Percentiles rank a stretch among this genome's conserved stretches.
phyloP scores from a whole-genome alignment of 2,797 vertebrate species.

The Microctenopoma stevenorrisi region DNA sequence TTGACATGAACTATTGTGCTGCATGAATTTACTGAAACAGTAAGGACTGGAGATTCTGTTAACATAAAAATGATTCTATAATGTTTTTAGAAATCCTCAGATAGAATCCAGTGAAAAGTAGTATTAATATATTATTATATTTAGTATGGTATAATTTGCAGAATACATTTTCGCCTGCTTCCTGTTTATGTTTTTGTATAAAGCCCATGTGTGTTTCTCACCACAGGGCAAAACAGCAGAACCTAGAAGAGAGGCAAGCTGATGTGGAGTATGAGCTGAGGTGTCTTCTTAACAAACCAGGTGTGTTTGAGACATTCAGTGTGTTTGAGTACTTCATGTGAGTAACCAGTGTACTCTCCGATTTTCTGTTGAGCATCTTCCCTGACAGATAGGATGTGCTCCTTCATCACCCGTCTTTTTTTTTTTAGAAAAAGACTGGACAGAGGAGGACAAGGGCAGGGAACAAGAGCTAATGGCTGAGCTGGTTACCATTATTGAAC shows the following conservation, averaged over 20 bases:
- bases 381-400: background rate
- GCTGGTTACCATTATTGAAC: constrained; percentile 95
- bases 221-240: constrained; percentile 95
- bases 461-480: constrained; percentile 96
- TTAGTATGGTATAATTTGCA: background rate
- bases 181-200: background rate
- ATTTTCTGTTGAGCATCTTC: background rate
- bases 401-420: background rate
- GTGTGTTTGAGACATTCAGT: constrained; percentile 69
- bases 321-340: background rate
- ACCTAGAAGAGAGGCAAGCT: constrained; percentile 95
- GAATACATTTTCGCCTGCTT: background rate
- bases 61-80: background rate
- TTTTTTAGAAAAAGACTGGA: constrained; percentile 95
- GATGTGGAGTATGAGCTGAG: constrained; percentile 97
- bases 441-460: constrained; percentile 90
- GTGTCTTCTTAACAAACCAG: constrained; percentile 98
- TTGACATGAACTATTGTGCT: background rate
- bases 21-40: background rate
- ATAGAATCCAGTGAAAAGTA: background rate
- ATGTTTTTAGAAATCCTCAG: background rate
- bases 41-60: background rate
- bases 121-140: background rate
- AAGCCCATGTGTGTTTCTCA: background rate
- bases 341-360: background rate